Conservation (phyloP, 2,797 vertebrate species). For the Periophthalmus magnuspinnatus region DNA sequence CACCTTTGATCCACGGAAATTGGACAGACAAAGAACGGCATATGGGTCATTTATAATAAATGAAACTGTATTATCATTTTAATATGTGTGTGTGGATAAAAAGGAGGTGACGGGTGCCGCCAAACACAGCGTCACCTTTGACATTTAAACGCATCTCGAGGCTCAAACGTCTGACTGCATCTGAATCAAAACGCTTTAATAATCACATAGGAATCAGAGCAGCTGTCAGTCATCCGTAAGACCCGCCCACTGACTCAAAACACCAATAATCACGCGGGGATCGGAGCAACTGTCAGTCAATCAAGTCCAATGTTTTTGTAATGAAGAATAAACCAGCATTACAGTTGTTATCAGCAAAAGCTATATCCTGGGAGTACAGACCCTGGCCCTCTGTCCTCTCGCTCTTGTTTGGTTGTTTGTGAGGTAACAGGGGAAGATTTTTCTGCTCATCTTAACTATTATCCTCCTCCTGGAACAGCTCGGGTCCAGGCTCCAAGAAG, state of each 20-base stretch:
- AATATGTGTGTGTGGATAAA: no score
- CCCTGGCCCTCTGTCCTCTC: neutral
- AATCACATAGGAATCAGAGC: slow-evolving; percentile 56
- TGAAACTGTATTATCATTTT: no score
- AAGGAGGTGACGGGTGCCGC: no score
- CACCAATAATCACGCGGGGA: slow-evolving; percentile 58
- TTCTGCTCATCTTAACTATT: slow-evolving; percentile 57
- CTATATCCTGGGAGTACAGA: no score
- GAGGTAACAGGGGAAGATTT: slow-evolving; percentile 60
- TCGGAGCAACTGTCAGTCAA: slow-evolving; percentile 44
- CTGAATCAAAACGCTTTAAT: slow-evolving; percentile 49
- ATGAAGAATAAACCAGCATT: no score
- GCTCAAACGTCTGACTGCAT: slow-evolving; percentile 56
- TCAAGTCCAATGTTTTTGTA: no score
- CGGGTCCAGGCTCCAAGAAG: slow-evolving; percentile 52
- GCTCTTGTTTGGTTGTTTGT: slow-evolving; percentile 57
- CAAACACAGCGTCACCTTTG: slow-evolving; percentile 15
- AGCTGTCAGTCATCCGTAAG: slow-evolving; percentile 56
- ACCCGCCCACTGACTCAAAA: slow-evolving; percentile 41
- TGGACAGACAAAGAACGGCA: no score
- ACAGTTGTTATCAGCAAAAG: no score
- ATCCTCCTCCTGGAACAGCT: slow-evolving; percentile 37
- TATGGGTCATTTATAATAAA: no score
- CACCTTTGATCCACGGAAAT: no score
- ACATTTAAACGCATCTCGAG: slow-evolving; percentile 57